A percentile compares a stretch with the other conserved stretches of the same genome.
phyloP scores from a whole-genome alignment of 2,113 vertebrate genomes.

The human region DNA sequence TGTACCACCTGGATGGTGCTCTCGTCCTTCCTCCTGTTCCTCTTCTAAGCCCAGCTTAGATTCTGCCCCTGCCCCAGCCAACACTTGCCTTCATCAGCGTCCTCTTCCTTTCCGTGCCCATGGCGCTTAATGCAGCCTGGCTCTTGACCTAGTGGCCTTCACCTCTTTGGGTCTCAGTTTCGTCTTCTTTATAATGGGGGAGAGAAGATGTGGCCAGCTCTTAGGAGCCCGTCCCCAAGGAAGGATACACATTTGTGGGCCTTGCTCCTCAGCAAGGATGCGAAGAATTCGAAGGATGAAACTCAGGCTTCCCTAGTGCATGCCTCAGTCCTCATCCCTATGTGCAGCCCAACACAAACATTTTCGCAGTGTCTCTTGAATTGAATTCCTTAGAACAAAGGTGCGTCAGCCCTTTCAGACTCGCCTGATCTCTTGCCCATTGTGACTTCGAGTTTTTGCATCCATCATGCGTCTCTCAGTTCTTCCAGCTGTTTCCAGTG shows the following conservation, averaged over 20 bases:
- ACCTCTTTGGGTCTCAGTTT: neutral
- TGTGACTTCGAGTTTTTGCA: neutral
- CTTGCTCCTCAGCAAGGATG: neutral
- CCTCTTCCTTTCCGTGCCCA: neutral
- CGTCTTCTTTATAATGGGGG: neutral
- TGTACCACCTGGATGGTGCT: neutral
- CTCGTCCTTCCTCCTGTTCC: neutral
- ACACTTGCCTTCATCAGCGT: no score
- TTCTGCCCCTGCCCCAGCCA: no score
- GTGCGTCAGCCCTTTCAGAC: neutral
- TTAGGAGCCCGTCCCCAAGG: no score
- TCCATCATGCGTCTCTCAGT: neutral
- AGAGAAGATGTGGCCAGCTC: neutral
- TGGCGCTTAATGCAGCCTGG: no score
- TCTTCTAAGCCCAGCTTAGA: neutral
- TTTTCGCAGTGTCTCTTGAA: neutral
- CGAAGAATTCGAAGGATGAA: neutral
- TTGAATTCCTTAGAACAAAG: neutral
- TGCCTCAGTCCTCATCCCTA: neutral
- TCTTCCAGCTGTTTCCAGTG: neutral
- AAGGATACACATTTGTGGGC: rapidly evolving
- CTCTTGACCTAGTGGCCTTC: neutral
- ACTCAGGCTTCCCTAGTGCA: neutral
- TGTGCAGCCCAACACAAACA: neutral
- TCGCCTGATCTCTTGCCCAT: neutral